Evolutionary conservation across 2,888 invertebrate species (phyloP).

Genomic region (Eupeodes luniger): DNA sequence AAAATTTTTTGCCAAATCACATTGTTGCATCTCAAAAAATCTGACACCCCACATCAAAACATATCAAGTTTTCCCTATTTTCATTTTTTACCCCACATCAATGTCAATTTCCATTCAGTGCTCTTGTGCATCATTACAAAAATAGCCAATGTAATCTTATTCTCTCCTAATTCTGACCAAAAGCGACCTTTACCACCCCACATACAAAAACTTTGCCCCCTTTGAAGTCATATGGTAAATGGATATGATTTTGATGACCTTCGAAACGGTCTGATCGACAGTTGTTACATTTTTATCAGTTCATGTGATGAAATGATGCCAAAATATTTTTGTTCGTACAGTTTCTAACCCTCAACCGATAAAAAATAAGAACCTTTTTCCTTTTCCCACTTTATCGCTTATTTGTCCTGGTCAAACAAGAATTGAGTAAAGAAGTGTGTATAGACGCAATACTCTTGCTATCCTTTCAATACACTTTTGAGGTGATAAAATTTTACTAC

Average conservation of each 20-base stretch:
- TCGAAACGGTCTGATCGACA: conserved; percentile 66
- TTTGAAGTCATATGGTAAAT: neutral
- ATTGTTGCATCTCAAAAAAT: conserved; percentile 26
- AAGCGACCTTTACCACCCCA: conserved; percentile 40
- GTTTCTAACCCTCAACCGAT: conserved; percentile 19
- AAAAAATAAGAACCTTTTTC: neutral
- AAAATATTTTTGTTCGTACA: conserved; percentile 21
- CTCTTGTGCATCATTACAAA: conserved; percentile 58
- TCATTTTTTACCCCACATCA: conserved; percentile 53
- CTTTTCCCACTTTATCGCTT: conserved; percentile 54
- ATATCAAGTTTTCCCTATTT: conserved; percentile 34
- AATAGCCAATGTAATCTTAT: conserved; percentile 69
- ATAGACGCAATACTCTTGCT: neutral
- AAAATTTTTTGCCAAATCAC: neutral
- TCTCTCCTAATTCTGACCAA: conserved; percentile 53
- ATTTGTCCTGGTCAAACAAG: conserved; percentile 63
- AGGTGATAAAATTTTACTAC: conserved; percentile 75
- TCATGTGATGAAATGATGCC: conserved; percentile 59
- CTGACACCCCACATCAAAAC: conserved; percentile 55
- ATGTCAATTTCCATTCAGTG: conserved; percentile 72
- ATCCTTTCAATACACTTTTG: conserved; percentile 44
- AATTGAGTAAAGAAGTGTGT: neutral
- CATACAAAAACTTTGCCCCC: neutral
- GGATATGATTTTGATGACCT: conserved; percentile 34
- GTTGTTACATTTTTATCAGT: conserved; percentile 65